Base-by-base conservation (phyloP, 2,113 vertebrate genomes). In the Crocuta crocuta region DNA sequence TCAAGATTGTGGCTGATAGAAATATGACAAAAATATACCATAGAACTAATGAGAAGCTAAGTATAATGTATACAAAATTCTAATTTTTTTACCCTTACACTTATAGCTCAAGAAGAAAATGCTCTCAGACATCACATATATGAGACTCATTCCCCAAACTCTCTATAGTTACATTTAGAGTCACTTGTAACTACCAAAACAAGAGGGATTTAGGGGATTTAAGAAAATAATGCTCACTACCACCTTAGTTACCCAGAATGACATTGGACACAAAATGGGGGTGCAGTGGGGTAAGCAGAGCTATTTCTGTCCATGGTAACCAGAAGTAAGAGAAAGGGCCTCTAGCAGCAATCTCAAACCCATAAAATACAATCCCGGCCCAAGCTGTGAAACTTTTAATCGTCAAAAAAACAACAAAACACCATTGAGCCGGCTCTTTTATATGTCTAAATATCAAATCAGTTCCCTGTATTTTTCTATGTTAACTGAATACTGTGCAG, bases 401-500 rank as follows among this genome's bases (percentile, higher is more conserved):
- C 84, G 33, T 87, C 93, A 35, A 90, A 94, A 95, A 89, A 53
- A 80, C 84, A 91, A 65, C 24, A 76, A 92, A 90, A 71, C 33
- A 89, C n/a, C 83, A 96, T 53, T 74, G 65, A 95, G 43, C 58
- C 80, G 48, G 66, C 74, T 74, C 63, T 90, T 96, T 94, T 87
- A 73, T 31, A 80, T 71, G 24, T 80, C 80, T 91, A 90, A 88
- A 96, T 96, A 74, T 79, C 68, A 96, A 79, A 94, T 82, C 53
- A 86, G 73, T 61, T 66, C 24, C 53, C 82, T 93, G 33, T 88
- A 86, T 76, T 94, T 97, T 92, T 70, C 43, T 96, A 43, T 94
- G 61, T 89, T 86, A 91, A 95, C n/a, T 82, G 89, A 96, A 82
- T 95, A 96, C 82, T 71, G 86, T 33, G 26, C 61, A 93, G 78